Base-by-base conservation (phyloP, 2,797 vertebrate genomes). In the Melanotaenia nigrans region DNA sequence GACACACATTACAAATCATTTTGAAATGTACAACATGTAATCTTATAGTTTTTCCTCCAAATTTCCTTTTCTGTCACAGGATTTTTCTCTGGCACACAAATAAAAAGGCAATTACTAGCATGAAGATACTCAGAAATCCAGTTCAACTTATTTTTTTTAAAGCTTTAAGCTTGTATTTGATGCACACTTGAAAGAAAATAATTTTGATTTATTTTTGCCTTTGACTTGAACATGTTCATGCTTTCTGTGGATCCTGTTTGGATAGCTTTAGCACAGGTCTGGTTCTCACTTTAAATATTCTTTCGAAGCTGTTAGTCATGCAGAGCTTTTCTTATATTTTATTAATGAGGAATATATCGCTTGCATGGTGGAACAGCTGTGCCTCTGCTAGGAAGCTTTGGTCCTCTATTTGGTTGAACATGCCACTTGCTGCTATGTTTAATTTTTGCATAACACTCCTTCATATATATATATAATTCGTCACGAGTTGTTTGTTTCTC, bases 11-110 rank as follows among this genome's bases (percentile, higher is more conserved):
- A 71, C 68, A 81, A 84, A 79, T 45, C 40, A 54, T 14, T 40
- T 66, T 49, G 49, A 24, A 74, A 57, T 77, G 30, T 68, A 69
- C 73, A 55, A 49, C 76, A 56, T 73, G 35, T 57, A 73, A 75
- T 76, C 66, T 71, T 71, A 64, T 62, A 49, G 45, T 36, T 33
- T 33, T 33, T 33, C 32, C 32, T 33, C 7, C 32, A 33, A 7
- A 33, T 57, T 65, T 67, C 61, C 58, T 73, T 49, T 64, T 82
- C 64, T 66, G 45, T 73, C 61, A 49, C 84, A 78, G 78, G 73
- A 74, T 82, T 66, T 66, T 78, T 77, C 71, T 64, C 55, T 73
- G 65, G 66, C 61, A 66, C 13, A 42, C 67, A 66, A 61, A 58
- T 49, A 28, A 74, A 59, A 16, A 45, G 36, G 2, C n/a, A 68